These are phyloP conservation scores for Sesia bembeciformis DNA, from an alignment of 2,888 invertebrate genomes.

Conservation along the genomic window DNA sequence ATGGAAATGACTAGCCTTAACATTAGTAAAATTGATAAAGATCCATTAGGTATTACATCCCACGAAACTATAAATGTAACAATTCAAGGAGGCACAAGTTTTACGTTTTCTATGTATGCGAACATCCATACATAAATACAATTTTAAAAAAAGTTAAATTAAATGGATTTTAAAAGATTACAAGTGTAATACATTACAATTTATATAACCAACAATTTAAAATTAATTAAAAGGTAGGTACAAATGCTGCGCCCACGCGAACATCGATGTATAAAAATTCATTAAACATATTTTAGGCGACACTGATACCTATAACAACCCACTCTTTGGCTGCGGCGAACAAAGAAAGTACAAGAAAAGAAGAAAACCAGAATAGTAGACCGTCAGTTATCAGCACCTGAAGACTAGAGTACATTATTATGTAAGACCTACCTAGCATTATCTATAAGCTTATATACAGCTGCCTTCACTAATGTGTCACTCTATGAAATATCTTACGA, in stretches of 20 bases:
- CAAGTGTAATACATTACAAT: neutral
- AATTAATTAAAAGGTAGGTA: neutral
- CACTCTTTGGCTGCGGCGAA: conserved; percentile 35
- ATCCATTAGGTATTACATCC: too few relatives aligned
- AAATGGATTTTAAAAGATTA: too few relatives aligned
- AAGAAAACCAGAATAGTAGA: conserved; percentile 15
- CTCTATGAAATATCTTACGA: neutral
- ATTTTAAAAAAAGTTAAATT: neutral
- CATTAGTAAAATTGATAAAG: conserved; percentile 6
- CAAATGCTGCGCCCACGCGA: neutral
- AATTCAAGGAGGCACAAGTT: conserved; percentile 19
- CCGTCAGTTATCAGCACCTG: conserved; percentile 50
- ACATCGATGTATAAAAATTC: conserved; percentile 11
- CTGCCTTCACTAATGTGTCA: conserved; percentile 26
- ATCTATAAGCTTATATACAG: conserved; percentile 53
- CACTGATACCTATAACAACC: conserved; percentile 19
- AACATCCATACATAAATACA: conserved; percentile 14
- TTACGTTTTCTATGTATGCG: conserved; percentile 19
- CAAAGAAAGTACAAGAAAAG: neutral
- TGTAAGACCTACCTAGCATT: conserved; percentile 46
- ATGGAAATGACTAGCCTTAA: conserved; percentile 34
- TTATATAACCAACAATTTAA: neutral
- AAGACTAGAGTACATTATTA: conserved; percentile 48
- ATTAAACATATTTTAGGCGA: conserved; percentile 18
- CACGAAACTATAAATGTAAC: too few relatives aligned